Evolutionary conservation across 2,797 vertebrate species (phyloP), one percentile per base, ranked within the genome.

Genomic region (Pipistrellus pygmaeus): DNA sequence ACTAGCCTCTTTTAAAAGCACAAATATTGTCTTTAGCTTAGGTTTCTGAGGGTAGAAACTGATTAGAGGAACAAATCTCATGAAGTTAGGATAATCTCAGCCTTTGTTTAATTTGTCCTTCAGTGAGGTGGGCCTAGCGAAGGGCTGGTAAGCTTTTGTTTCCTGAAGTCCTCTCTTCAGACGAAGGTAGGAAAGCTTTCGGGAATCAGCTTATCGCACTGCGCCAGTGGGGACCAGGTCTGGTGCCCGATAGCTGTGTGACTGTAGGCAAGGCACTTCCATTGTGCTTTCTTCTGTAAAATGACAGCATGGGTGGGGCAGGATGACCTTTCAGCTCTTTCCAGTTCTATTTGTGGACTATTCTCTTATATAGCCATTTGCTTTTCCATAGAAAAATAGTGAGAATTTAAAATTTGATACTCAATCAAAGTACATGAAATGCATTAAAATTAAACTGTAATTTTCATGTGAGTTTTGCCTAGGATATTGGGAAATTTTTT

Each of bases 1-100:
- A 57, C 23, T 46, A 35, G 53, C 27, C 51, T 96, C 88, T 35
- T 66, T 91, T 27, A 80, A 90, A 80, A 88, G n/a, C 32, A 86
- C 51, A 83, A 60, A 71, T 84, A 86, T 75, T 95, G 62, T 55
- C 46, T 89, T 86, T 80, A 55, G 60, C 38, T 86, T 66, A 51
- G 18, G 27, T 85, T 3, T 85, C 38, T 38, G 27, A 78, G 20
- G 14, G 8, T 66, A 64, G 53, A 73, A 87, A 41, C 30, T 41
- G 21, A 38, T 4, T 6, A 1, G 23, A 71, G 82, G 53, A 87
- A 64, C 15, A 64, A 38, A 57, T 55, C 57, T 46, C 12, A n/a
- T 8, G 46, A 46, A 32, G 72, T 44, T 71, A 51, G 38, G n/a
- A 44, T 38, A 18, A 68, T 30, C 76, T 35, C 35, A 23, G 8